A percentile compares a stretch with the other conserved stretches of the same genome.
phyloP scores from a whole-genome alignment of 2,888 invertebrate species.

The Ametastegia equiseti region DNA sequence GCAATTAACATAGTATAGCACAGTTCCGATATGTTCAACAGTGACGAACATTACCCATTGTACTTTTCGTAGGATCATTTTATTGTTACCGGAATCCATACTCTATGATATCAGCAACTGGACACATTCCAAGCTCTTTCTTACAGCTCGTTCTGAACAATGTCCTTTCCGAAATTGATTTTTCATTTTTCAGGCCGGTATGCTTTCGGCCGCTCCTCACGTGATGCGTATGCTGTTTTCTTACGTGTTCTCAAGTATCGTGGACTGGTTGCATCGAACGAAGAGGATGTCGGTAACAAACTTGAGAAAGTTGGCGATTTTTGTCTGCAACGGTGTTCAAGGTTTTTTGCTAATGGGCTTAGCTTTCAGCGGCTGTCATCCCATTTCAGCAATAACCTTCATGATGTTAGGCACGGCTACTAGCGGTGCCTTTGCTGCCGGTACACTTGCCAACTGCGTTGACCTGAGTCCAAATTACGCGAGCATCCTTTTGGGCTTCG shows the following conservation, averaged over 20 bases:
- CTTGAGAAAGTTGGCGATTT: conserved; percentile 82
- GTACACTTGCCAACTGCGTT: conserved; percentile 82
- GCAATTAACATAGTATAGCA: too few species aligned
- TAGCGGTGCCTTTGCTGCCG: conserved; percentile 75
- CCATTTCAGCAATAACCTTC: conserved; percentile 79
- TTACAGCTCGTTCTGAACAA: too few species aligned
- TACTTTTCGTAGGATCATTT: too few species aligned
- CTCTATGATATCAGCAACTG: too few species aligned
- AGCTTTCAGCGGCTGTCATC: conserved; percentile 82
- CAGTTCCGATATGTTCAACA: too few species aligned
- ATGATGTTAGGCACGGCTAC: conserved; percentile 81
- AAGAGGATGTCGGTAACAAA: conserved; percentile 80
- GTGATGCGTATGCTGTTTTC: conserved; percentile 81
- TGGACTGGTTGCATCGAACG: conserved; percentile 80
- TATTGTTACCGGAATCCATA: too few species aligned
- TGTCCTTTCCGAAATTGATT: background rate
- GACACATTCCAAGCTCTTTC: too few species aligned
- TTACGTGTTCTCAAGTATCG: conserved; percentile 78
- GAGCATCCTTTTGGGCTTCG: conserved; percentile 80
- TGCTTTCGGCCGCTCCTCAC: conserved; percentile 82
- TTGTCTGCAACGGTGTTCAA: conserved; percentile 80
- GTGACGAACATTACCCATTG: too few species aligned
- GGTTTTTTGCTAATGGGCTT: conserved; percentile 80
- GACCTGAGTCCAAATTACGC: conserved; percentile 83
- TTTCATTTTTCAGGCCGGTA: conserved; percentile 76